These are phyloP conservation scores for Cephus cinctus DNA, from an alignment of 1,140 invertebrate species.

Conservation along the genomic window DNA sequence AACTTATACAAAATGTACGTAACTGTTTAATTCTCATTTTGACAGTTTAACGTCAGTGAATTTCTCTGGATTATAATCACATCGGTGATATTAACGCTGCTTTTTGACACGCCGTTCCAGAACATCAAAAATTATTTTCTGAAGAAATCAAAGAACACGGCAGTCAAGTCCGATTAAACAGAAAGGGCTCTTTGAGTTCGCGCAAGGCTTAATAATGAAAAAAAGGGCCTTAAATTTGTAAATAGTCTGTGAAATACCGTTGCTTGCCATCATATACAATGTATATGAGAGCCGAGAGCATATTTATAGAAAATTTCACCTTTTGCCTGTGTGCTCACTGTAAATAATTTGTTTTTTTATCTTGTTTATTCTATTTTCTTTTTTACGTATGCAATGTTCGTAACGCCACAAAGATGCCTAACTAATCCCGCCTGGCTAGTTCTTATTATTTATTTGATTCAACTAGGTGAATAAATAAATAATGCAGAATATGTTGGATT, in stretches of 20 bases:
- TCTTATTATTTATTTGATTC: no score
- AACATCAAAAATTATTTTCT: slow-evolving; percentile 61
- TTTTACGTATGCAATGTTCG: slow-evolving; percentile 7
- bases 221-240: no score
- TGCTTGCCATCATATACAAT: slow-evolving; percentile 44
- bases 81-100: slow-evolving; percentile 62
- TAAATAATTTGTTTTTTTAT: slow-evolving; percentile 27
- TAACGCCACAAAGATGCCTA: no score
- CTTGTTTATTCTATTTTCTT: no score
- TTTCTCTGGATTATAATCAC: slow-evolving; percentile 57
- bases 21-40: slow-evolving; percentile 31
- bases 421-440: no score
- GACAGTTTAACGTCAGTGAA: slow-evolving; percentile 62
- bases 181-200: no score
- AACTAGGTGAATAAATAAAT: no score
- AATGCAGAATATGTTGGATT: no score
- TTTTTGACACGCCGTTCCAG: slow-evolving; percentile 69
- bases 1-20: no score
- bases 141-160: slow-evolving; percentile 27
- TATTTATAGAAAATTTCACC: slow-evolving; percentile 26
- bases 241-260: slow-evolving; percentile 22
- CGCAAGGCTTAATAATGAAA: no score
- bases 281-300: slow-evolving; percentile 39
- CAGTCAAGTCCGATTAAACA: no score
- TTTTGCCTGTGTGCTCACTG: slow-evolving; percentile 16